Base-by-base conservation (phyloP, 2,113 vertebrate genomes). In the Petrocephalus zakoni region DNA sequence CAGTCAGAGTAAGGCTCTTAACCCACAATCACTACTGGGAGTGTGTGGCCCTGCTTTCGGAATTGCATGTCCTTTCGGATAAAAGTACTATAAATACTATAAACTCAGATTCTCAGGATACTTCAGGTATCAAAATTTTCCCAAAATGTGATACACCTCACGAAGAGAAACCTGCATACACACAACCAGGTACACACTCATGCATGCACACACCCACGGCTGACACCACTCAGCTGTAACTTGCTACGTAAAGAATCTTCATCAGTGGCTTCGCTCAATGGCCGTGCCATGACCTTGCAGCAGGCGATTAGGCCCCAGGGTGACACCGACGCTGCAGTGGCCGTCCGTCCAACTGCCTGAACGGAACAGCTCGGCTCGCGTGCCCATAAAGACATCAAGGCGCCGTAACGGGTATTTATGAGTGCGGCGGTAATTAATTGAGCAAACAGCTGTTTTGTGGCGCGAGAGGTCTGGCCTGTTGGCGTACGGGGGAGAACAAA, bases 401-500 rank as follows among this genome's bases (percentile, higher is more conserved):
- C 19, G 29, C 55, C 22, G 56, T 85, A 89, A 88, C 51, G 29
- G 53, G 81, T 89, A 88, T 89, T 88, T 90, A 88, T 90, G 85
- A 87, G 53, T 68, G 88, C 15, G 25, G 85, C 49, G 10, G 9
- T 51, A 86, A 87, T 85, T 87, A 90, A 51, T 90, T 37, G 83
- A 42, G 88, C 75, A 91, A 92, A 92, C 87, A 90, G 92, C 90
- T 91, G 91, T 85, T 89, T 89, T 87, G 88, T 87, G 53, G 81
- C 51, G 55, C 87, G 46, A 83, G 42, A 89, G 46, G 55, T 72
- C 34, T 55, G 37, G 42, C 53, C 47, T 90, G 55, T 88, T 58
- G 84, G 22, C 15, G 55, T 25, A 21, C 29, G 75, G 15, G n/a
- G 81, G 55, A 56, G 49, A 64, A 72, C 22, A 22, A 46, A 53